Conservation (phyloP, 2,888 invertebrate species). For the Luffia ferchaultella region DNA sequence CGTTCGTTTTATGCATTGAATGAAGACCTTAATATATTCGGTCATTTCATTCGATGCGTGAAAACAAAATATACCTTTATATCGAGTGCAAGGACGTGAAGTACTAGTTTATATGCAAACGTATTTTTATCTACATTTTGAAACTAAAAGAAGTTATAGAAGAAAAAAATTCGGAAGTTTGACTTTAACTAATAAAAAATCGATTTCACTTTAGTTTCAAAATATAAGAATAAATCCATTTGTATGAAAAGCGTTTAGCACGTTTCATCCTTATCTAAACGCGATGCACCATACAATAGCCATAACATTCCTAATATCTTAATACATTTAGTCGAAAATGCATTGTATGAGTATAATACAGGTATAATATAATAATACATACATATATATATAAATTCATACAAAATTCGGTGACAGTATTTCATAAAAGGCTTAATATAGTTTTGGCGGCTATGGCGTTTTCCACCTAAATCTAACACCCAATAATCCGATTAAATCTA, state of each 20-base stretch:
- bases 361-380: constrained; percentile 27
- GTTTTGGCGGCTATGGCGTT: background rate
- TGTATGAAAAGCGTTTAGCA: too few relatives aligned
- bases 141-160: too few relatives aligned
- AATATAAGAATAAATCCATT: too few relatives aligned
- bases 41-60: background rate
- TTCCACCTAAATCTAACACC: background rate
- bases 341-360: constrained; percentile 59
- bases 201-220: too few relatives aligned
- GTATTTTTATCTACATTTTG: too few relatives aligned
- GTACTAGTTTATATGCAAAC: too few relatives aligned
- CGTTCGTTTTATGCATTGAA: background rate
- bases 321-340: constrained; percentile 45
- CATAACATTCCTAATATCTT: constrained; percentile 24
- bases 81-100: too few relatives aligned
- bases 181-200: too few relatives aligned
- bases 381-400: background rate
- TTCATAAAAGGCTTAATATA: background rate
- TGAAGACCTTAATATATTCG: background rate
- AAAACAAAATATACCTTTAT: background rate
- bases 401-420: background rate
- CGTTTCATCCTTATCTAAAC: too few relatives aligned
- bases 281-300: background rate
- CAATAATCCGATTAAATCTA: too few relatives aligned
- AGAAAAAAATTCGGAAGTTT: too few relatives aligned